Base-by-base conservation (phyloP, 2,888 invertebrate genomes). In the Ceraclea dissimilis region DNA sequence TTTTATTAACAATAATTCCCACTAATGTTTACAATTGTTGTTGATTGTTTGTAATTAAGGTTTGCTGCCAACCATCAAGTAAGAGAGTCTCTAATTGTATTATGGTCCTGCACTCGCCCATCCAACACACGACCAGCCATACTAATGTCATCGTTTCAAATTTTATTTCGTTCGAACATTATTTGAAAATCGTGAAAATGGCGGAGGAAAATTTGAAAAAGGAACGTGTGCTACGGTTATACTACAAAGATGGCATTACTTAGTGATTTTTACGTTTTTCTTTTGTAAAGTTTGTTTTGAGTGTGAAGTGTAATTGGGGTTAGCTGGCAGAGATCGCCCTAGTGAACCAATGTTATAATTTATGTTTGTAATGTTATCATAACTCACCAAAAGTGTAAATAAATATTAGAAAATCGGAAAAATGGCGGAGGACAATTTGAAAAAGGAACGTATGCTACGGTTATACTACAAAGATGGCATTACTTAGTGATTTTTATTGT, bases 1-100 rank as follows among this genome's bases (percentile, higher is more conserved):
- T 59, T 59, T 58, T 61, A 61, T 59, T 61, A 61, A 57, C 59
- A 59, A 59, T 57, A 61, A 59, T 57, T 59, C 57, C 57, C 55
- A 54, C 55, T 54, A 54, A 52, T 61, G 55, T 59, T 61, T 61
- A 61, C 61, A 55, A 59, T 58, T 54, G 57, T 57, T 61, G 54
- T 39, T 39, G 39, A 39, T 59, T 58, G 61, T 59, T 61, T 57
- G 51, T 59, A 61, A 61, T 61, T 61, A 61, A 59, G 57, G 61
- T 57, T 56, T 43, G 61, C 56, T 49, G 46, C 50, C 39, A 39
- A n/a, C 52, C 47, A 22, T 43, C 26, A 33, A 43, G 53, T 46
- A 18, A 20, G 34, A 13, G 22, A 19, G 8, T 18, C 2, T 17
- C 46, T 52, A 39, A 39, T 52, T 52, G 49, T 52, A 44, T 52